Base-by-base conservation (phyloP, 2,113 vertebrate species). In the Sorex fumeus region DNA sequence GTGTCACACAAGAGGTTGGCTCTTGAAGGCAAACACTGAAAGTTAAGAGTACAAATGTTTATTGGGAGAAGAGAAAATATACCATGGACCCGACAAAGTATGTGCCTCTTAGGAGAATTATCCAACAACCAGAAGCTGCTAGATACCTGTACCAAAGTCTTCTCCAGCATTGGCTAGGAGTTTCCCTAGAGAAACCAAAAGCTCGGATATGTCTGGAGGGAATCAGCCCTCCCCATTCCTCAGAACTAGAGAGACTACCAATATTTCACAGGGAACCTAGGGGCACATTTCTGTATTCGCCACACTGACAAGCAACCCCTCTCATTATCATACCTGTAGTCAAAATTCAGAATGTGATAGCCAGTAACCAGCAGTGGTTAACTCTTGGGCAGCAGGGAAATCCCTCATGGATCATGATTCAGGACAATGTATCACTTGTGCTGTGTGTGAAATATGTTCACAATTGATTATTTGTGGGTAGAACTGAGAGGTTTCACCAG, bases 261-360 rank as follows among this genome's bases (percentile, higher is more conserved):
- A n/a, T 27, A 6, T 4, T 15, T 5, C 53, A 10, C 71, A 60
- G 13, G 13, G 2, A 19, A 21, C 70, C 30, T 71, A n/a, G 12
- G 0, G 0, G 6, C 1, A 30, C 6, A 8, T 16, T 18, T 57
- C 12, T 50, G 1, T 32, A 18, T 45, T 53, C 25, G 53, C 10
- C 0, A 0, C 9, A 6, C 8, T 19, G 30, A 79, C 60, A 2
- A 6, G 30, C 0, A 2, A 13, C 8, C 2, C 1, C 13, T 2
- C 21, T 3, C 13, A 0, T 28, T 34, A 8, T 66, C 18, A 10
- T 0, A 4, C 18, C 28, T 69, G 36, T 32, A 3, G 10, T 21
- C 10, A 3, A 12, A 0, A 1, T 25, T 62, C 86, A 76, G 69
- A 69, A 32, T 19, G 6, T 23, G 32, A 2, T 21, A 45, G 21